A percentile compares a stretch with the other conserved stretches of the same genome.
phyloP scores from a whole-genome alignment of 2,888 invertebrate species.

The Campoplex capitator region DNA sequence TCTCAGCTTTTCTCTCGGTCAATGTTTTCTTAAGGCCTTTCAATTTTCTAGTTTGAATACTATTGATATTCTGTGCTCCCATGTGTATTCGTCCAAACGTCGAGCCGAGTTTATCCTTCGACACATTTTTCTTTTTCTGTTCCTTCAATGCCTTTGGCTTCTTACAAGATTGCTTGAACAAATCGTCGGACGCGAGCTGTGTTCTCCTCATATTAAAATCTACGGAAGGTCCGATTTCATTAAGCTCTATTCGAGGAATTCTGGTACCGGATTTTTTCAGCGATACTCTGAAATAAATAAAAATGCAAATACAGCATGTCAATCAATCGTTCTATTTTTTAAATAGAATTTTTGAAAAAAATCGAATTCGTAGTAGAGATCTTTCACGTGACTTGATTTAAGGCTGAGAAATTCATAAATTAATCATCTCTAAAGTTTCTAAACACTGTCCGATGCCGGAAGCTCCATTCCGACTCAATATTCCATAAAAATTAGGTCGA shows the following conservation, averaged over 20 bases:
- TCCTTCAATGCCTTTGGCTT: conserved; percentile 92
- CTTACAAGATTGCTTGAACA: conserved; percentile 93
- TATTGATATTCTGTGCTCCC: conserved; percentile 93
- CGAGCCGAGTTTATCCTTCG: conserved; percentile 94
- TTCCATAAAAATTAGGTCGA: no score
- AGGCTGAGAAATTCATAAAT: background rate
- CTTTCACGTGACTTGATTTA: background rate
- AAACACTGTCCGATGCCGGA: no score
- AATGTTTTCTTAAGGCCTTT: conserved; percentile 93
- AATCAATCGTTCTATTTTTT: background rate
- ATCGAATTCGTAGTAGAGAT: background rate
- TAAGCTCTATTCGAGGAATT: conserved; percentile 95
- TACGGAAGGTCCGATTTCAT: conserved; percentile 97
- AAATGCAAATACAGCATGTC: no score
- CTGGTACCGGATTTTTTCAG: conserved; percentile 96
- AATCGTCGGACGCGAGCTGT: conserved; percentile 95
- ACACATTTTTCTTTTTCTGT: conserved; percentile 96
- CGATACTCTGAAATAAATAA: conserved; percentile 86
- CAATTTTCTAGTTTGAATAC: conserved; percentile 95
- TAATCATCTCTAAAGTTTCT: background rate
- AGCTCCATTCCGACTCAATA: no score
- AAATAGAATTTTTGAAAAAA: background rate
- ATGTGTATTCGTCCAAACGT: conserved; percentile 97
- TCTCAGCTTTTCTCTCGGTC: conserved; percentile 88
- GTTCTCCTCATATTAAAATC: conserved; percentile 94